Base-by-base conservation (phyloP, 1,140 invertebrate species). In the Trialeurodes vaporariorum region DNA sequence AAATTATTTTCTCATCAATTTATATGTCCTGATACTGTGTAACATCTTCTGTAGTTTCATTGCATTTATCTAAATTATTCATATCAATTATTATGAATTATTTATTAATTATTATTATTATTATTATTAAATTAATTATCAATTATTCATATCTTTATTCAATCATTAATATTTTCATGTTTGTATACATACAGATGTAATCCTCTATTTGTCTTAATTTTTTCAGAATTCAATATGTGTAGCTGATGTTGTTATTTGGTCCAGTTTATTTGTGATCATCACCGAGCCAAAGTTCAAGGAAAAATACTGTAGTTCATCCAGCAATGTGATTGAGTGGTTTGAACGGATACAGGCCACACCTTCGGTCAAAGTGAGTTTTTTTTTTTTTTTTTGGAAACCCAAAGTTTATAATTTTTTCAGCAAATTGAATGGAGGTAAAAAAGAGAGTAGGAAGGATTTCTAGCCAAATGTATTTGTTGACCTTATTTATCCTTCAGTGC, bases 161-260 rank as follows among this genome's bases (percentile, higher is more conserved):
- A n/a, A n/a, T n/a, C n/a, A n/a, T n/a, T n/a, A n/a, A n/a, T n/a
- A n/a, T n/a, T n/a, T n/a, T n/a, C n/a, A n/a, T n/a, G n/a, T n/a
- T n/a, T n/a, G n/a, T n/a, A n/a, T n/a, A n/a, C n/a, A n/a, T n/a
- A n/a, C n/a, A n/a, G n/a, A n/a, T n/a, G n/a, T n/a, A n/a, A n/a
- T 67, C 11, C 5, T 34, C 11, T 59, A 12, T 65, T 26, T 26
- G 24, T 66, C 21, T 63, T 66, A 65, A 71, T 11, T 68, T 22
- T 68, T 73, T 40, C 59, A 78, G 73, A 67, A 72, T 49, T 27
- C 49, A 24, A 25, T 76, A 25, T 69, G 69, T 59, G 71, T 73
- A 64, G 75, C 75, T 40, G 78, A 80, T 69, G 69, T 78, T 27
- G 69, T 74, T 25, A 66, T 79, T 2, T 80, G 77, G 76, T 70